Conservation (phyloP, 2,888 invertebrate species). For the Tanypteryx hageni region DNA sequence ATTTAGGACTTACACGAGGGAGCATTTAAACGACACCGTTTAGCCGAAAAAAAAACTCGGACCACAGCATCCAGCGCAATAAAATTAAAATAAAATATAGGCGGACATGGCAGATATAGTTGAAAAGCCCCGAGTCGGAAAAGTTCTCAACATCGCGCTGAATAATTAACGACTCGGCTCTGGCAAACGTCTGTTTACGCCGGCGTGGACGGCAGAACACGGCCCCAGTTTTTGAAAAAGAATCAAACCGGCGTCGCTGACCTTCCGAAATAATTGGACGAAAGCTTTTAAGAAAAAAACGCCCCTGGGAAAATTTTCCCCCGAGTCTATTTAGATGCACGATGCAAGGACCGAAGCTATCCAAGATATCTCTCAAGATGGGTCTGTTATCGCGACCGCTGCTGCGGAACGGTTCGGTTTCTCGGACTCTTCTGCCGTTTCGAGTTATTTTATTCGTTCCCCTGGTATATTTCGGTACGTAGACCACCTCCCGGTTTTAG, state of each 20-base stretch:
- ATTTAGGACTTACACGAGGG: neutral
- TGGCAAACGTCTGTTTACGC: neutral
- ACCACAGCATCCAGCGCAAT: neutral
- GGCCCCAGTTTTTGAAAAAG: neutral
- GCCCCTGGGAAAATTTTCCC: neutral
- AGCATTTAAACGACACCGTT: neutral
- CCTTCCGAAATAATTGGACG: conserved; percentile 33
- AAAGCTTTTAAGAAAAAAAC: conserved; percentile 30
- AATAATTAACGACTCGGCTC: conserved; percentile 37
- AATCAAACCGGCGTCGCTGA: neutral
- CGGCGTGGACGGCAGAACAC: conserved; percentile 1
- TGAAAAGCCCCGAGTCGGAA: neutral
- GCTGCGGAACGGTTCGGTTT: neutral
- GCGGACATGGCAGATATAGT: conserved; percentile 22
- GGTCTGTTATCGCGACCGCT: neutral
- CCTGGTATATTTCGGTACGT: neutral
- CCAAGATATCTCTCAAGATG: neutral
- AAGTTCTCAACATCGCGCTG: conserved; percentile 6
- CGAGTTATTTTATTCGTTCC: neutral
- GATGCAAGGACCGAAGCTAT: neutral
- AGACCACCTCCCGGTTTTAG: neutral
- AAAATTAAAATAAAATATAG: conserved; percentile 43
- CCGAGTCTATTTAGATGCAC: neutral
- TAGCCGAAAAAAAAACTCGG: neutral
- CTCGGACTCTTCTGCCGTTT: neutral